Evolutionary conservation across 2,888 invertebrate species (phyloP).

Genomic region (Arctia plantaginis): DNA sequence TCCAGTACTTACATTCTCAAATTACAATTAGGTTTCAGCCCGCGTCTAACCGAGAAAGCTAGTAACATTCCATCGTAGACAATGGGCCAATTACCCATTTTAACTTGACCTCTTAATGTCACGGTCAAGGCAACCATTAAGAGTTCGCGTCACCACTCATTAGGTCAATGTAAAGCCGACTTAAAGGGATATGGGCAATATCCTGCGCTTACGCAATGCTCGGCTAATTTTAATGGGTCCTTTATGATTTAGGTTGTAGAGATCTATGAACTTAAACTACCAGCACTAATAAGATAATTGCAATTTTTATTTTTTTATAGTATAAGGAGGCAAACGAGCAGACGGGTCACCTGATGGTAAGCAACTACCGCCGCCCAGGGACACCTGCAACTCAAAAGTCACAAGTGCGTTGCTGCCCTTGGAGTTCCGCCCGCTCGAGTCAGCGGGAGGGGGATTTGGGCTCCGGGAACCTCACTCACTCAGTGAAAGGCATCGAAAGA

Average conservation of each 20-base stretch:
- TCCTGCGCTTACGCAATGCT: constrained; percentile 44
- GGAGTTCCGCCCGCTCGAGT: too few relatives aligned
- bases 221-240: constrained; percentile 42
- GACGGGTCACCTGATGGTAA: too few relatives aligned
- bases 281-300: not conserved
- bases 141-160: constrained; percentile 37
- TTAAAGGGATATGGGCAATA: constrained; percentile 50
- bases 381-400: too few relatives aligned
- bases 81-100: constrained; percentile 34
- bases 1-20: not conserved
- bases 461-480: too few relatives aligned
- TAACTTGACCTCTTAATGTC: constrained; percentile 35
- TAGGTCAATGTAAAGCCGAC: constrained; percentile 42
- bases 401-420: too few relatives aligned
- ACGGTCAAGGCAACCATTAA: constrained; percentile 39
- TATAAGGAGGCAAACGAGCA: too few relatives aligned
- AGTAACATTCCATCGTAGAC: constrained; percentile 8
- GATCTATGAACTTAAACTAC: not conserved
- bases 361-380: too few relatives aligned
- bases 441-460: too few relatives aligned
- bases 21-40: not conserved
- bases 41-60: not conserved
- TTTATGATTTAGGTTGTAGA: constrained; percentile 10
- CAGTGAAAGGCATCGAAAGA: too few relatives aligned
- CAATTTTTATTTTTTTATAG: too few relatives aligned